Base-by-base conservation (phyloP, 2,797 vertebrate genomes). In the Characodon lateralis region DNA sequence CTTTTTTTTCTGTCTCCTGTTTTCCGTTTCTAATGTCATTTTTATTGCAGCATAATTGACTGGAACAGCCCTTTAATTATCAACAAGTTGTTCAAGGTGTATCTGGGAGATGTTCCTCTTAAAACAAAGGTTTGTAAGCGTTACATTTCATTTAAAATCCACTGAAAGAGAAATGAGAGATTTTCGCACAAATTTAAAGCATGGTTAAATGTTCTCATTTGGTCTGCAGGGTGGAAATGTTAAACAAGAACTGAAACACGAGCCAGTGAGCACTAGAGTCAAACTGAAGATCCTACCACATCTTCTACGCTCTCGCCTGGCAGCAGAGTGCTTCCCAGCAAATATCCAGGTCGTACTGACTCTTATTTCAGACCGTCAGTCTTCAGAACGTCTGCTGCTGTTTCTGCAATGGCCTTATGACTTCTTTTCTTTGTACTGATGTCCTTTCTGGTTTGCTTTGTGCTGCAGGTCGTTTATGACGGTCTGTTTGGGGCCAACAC, bases 221-320 rank as follows among this genome's bases (percentile, higher is more conserved):
- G 24, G 82, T 5, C 2, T 48, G 13, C 77, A 99, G 98, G 97
- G 97, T 26, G 95, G 95, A 73, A 92, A 96, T 77, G 75, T 98
- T 86, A 99, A 99, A 87, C 97, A 97, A 72, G 98, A 99, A 89
- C 92, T 98, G 84, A 99, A 99, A 90, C 96, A 98, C 28, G 98
- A 99, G 83, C 97, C 98, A 0, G 98, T 99, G 26, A 99, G 98
- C 90, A 99, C 98, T 0, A 95, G 98, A 85, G 98, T 99, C 85
- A 99, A 99, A 89, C 93, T 99, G 87, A 99, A 99, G 93, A 99
- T 99, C 86, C 96, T 99, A 55, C 98, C 98, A 53, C 98, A 99
- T 90, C 97, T 99, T 56, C 90, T 99, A 20, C 96, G 98, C 12
- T 99, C 98, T 24, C 96, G 96, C 43, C 95, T 99, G 71, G 98